phyloP scores from a whole-genome alignment of 1,140 invertebrate species.

The Heliconius eleuchia region DNA sequence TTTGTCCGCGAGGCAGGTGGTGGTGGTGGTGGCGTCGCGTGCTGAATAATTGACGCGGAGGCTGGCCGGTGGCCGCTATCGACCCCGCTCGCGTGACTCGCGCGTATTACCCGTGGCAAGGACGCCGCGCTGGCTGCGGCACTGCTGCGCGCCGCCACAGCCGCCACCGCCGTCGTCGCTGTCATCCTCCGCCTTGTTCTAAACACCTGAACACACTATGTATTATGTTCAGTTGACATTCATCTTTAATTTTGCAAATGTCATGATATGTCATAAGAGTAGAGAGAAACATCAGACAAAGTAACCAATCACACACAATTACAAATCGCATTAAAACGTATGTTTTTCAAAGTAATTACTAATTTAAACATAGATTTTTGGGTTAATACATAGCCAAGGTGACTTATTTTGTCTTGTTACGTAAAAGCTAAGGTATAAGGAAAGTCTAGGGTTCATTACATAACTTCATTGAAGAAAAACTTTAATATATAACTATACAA shows the following conservation, averaged over 20 bases:
- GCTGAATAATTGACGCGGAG: constrained; percentile 78
- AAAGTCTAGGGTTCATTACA: constrained; percentile 29
- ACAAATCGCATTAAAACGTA: not conserved
- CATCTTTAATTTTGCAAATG: not conserved
- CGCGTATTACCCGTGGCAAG: constrained; percentile 64
- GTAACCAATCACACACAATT: not conserved
- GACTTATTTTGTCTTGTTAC: constrained; percentile 26
- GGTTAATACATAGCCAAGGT: constrained; percentile 26
- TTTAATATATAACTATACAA: not conserved
- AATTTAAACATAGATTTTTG: not conserved
- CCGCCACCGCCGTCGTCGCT: constrained; percentile 44
- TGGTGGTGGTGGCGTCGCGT: constrained; percentile 63
- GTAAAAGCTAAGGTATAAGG: constrained; percentile 29
- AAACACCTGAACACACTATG: not conserved
- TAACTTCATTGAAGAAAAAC: not conserved
- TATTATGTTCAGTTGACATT: not conserved
- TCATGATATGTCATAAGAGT: not conserved
- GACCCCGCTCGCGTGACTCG: constrained; percentile 73
- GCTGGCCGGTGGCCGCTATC: constrained; percentile 70
- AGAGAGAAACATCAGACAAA: not conserved
- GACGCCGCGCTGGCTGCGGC: constrained; percentile 77
- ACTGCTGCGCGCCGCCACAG: constrained; percentile 50
- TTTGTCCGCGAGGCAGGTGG: constrained; percentile 60
- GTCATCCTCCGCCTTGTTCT: not conserved
- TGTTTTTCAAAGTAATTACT: not conserved